Evolutionary conservation across 2,113 vertebrate genomes (phyloP), one percentile per base, ranked within the genome.

Genomic region (Chroicocephalus ridibundus): DNA sequence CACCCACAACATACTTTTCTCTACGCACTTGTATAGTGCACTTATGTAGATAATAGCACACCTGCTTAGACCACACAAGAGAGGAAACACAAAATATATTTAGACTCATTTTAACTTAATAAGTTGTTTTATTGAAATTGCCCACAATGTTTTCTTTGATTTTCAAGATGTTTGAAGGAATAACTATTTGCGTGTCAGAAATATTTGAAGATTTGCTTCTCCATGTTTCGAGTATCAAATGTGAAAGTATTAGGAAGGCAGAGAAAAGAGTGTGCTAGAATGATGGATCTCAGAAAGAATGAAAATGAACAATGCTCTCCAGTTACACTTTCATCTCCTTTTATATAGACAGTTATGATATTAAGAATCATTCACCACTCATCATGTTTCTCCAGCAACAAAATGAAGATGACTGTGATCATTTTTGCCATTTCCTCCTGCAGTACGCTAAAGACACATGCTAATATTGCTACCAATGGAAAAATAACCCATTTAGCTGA

Each of bases 341-440:
- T 85, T 90, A 55, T 92, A 70, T 47, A 90, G 91, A 93, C 57
- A 70, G 58, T 89, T 91, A 91, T 57, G 49, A 85, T 95, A 95
- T 92, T 93, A 95, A 94, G 91, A 78, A 85, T 86, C 72, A 86
- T 88, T 75, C 76, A 95, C 70, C 75, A 91, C 58, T 87, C 65
- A 94, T 92, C 93, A 83, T 88, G 62, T 97, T 97, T 96, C 96
- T 82, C 49, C 70, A 51, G 38, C 62, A 77, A 36, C 87, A 90
- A 86, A 95, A 83, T 83, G 76, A 96, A 94, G 84, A 97, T 81
- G 78, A 57, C 60, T 91, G 31, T 6, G 70, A 90, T 91, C 6
- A 66, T 85, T 95, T 94, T 96, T 91, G 86, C 78, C 78, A 95
- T 97, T 97, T 97, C 94, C 94, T 96, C 75, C 75, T 74, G 51